Evolutionary conservation across 2,888 invertebrate species (phyloP).

Genomic region (Quadroppia sp.): DNA sequence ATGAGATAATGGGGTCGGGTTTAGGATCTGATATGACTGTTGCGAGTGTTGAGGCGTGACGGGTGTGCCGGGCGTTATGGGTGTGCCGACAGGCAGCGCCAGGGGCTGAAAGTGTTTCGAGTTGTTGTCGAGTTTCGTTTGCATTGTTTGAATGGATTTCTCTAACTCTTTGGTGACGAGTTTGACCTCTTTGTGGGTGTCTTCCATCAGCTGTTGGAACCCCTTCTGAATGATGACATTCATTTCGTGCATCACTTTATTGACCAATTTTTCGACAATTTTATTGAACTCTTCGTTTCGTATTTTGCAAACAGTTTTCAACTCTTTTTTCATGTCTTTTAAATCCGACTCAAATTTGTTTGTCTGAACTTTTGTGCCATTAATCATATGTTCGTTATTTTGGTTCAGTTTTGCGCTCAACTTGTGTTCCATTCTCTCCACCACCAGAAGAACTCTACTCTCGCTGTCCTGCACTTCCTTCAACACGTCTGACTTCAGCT

Average conservation of each 20-base stretch:
- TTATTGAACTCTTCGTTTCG: conserved; percentile 34
- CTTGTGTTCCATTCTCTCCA: conserved; percentile 7
- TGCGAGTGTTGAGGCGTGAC: not conserved
- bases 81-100: not conserved
- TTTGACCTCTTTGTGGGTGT: conserved; percentile 30
- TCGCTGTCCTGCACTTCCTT: conserved; percentile 27
- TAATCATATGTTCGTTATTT: conserved; percentile 5
- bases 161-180: conserved; percentile 7
- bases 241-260: conserved; percentile 40
- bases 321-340: conserved; percentile 22
- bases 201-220: conserved; percentile 27
- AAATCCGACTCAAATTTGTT: conserved; percentile 34
- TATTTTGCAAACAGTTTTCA: conserved; percentile 36
- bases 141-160: conserved; percentile 15
- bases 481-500: not conserved
- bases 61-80: not conserved
- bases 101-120: not conserved
- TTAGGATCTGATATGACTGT: not conserved
- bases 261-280: conserved; percentile 39
- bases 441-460: not conserved
- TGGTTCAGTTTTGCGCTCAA: conserved; percentile 8
- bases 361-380: conserved; percentile 1
- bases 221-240: conserved; percentile 38
- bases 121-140: conserved; percentile 4
- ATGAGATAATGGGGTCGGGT: no score